These are phyloP conservation scores for Callipepla californica DNA, from an alignment of 2,113 vertebrate genomes.

Conservation along the genomic window DNA sequence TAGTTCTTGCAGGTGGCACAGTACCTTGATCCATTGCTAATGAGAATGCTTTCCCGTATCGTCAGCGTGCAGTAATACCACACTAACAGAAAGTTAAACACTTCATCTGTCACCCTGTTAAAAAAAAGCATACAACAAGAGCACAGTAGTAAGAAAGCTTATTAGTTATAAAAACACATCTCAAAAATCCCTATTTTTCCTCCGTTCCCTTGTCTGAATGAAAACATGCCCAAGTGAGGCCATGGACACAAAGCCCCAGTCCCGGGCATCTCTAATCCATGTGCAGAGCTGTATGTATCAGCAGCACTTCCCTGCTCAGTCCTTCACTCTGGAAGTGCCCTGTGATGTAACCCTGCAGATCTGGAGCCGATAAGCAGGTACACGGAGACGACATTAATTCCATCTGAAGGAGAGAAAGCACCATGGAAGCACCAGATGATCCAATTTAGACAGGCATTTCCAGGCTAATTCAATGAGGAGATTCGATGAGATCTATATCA, in stretches of 20 bases:
- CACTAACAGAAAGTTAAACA: slow-evolving; percentile 97
- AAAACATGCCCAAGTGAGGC: neutral
- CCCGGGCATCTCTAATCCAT: neutral
- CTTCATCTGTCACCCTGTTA: slow-evolving; percentile 93
- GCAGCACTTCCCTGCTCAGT: neutral
- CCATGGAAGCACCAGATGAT: slow-evolving; percentile 38
- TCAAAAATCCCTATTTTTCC: neutral
- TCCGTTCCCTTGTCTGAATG: neutral
- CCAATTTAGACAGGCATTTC: slow-evolving; percentile 59
- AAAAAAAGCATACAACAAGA: neutral
- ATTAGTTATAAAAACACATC: neutral
- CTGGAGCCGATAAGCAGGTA: slow-evolving; percentile 23
- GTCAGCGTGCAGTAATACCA: slow-evolving; percentile 99
- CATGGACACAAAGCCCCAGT: neutral
- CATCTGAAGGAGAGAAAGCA: slow-evolving; percentile 57
- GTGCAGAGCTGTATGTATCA: fast-evolving
- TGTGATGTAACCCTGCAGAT: neutral
- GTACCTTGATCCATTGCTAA: slow-evolving; percentile 96
- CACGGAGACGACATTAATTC: slow-evolving; percentile 27
- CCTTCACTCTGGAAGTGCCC: neutral
- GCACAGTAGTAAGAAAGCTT: neutral
- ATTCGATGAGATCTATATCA: slow-evolving; percentile 54
- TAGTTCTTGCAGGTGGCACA: neutral
- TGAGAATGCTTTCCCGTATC: slow-evolving; percentile 95
- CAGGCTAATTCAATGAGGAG: slow-evolving; percentile 63